These are phyloP conservation scores for Conops quadrifasciatus DNA, from an alignment of 2,888 invertebrate species.

Conservation along the genomic window DNA sequence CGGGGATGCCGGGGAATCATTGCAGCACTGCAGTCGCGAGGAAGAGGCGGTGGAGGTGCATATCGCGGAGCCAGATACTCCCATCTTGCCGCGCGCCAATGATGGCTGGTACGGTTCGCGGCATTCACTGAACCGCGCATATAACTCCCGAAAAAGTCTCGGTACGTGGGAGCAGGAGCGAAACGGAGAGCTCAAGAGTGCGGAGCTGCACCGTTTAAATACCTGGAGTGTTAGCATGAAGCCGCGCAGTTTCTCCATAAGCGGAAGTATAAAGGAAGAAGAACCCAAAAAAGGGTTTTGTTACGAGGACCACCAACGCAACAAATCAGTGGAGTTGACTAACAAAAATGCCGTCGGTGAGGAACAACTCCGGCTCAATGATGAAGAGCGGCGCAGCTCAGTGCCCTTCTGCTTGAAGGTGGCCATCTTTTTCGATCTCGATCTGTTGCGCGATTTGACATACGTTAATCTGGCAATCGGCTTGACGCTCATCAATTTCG, in stretches of 20 bases:
- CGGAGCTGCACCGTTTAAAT: conserved; percentile 53
- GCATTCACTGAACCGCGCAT: conserved; percentile 52
- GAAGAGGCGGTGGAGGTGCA: conserved; percentile 74
- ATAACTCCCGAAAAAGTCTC: conserved; percentile 49
- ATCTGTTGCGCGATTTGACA: conserved; percentile 73
- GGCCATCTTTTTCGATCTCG: conserved; percentile 75
- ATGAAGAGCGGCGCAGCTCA: conserved; percentile 53
- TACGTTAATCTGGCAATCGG: conserved; percentile 78
- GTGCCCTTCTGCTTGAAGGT: conserved; percentile 70
- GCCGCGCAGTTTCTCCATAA: conserved; percentile 53
- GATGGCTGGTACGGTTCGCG: conserved; percentile 62
- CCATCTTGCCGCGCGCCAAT: conserved; percentile 69
- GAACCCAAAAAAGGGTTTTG: conserved; percentile 39
- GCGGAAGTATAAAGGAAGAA: conserved; percentile 55
- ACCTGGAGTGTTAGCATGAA: conserved; percentile 42
- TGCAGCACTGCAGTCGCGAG: conserved; percentile 55
- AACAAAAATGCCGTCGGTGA: conserved; percentile 36
- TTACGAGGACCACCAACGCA: conserved; percentile 3
- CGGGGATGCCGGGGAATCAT: conserved; percentile 51
- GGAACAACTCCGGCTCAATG: conserved; percentile 10
- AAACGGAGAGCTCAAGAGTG: conserved; percentile 40
- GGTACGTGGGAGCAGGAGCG: conserved; percentile 47
- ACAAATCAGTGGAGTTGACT: conserved; percentile 1
- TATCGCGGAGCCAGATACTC: conserved; percentile 73
- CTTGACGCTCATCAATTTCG: conserved; percentile 75